Evolutionary conservation across 2,797 vertebrate genomes (phyloP).

Genomic region (Ispidina picta): DNA sequence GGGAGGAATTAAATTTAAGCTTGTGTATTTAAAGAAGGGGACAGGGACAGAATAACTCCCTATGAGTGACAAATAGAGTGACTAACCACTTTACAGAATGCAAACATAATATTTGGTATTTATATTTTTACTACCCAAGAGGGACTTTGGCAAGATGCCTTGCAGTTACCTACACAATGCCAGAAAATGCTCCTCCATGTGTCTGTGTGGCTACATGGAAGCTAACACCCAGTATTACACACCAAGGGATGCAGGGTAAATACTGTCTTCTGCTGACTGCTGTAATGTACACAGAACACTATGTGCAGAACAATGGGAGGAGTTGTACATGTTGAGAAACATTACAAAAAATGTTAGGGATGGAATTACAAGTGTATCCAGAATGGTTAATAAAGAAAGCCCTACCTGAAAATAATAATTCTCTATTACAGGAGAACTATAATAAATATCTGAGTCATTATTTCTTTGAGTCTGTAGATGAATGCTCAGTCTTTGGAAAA

Average conservation of each 20-base stretch:
- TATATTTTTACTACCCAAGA: not conserved
- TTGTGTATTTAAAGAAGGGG: not conserved
- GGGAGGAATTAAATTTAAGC: not conserved
- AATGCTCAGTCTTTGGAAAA: not conserved
- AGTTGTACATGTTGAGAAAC: not conserved
- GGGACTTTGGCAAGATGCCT: not conserved
- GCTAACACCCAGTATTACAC: not conserved
- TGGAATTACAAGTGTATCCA: not conserved
- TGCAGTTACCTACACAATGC: not conserved
- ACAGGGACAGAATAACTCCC: not conserved
- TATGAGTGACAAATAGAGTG: not conserved
- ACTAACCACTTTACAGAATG: not conserved
- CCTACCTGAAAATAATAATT: not conserved
- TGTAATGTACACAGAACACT: accelerated
- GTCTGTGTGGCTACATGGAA: not conserved
- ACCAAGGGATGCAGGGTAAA: not conserved
- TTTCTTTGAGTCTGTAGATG: not conserved
- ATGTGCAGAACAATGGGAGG: not conserved
- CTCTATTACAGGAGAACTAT: not conserved
- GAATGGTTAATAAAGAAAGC: not conserved
- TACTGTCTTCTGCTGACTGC: not conserved
- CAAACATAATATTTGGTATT: not conserved
- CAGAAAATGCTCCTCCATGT: not conserved
- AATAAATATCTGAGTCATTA: not conserved
- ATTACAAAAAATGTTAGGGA: not conserved